Evolutionary conservation across 2,797 vertebrate species (phyloP).

Genomic region (Pteropus rufus): DNA sequence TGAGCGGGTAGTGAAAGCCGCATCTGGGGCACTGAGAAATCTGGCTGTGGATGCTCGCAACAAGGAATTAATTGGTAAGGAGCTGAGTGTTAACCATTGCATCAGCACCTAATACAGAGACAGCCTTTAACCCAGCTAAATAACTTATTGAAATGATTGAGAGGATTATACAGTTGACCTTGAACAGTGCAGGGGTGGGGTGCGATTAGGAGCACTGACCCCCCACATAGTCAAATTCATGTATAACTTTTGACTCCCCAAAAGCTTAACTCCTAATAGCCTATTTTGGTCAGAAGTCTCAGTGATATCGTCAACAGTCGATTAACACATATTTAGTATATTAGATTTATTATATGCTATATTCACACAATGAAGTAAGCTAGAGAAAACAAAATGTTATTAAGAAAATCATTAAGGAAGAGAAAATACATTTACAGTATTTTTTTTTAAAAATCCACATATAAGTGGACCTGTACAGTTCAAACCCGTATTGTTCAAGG

Average conservation of each 20-base stretch:
- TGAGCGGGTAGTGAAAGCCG: conserved; percentile 94
- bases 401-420: not conserved
- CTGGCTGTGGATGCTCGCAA: conserved; percentile 93
- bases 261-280: not conserved
- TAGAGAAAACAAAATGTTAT: not conserved
- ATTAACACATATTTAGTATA: not conserved
- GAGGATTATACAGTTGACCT: not conserved
- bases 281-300: not conserved
- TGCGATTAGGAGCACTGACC: no score
- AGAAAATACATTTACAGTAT: not conserved
- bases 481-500: not conserved
- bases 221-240: not conserved
- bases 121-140: not conserved
- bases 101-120: no score
- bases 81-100: not conserved
- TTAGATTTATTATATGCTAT: not conserved
- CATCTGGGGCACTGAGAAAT: conserved; percentile 95
- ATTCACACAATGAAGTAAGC: not conserved
- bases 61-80: conserved; percentile 93
- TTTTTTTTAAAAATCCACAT: not conserved
- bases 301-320: not conserved
- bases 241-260: not conserved
- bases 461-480: not conserved
- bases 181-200: not conserved
- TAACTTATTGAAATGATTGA: not conserved